A percentile compares a stretch with the other conserved stretches of the same genome.
Evolutionary conservation across 2,113 vertebrate genomes (phyloP).

Genomic region (Sorex araneus): DNA sequence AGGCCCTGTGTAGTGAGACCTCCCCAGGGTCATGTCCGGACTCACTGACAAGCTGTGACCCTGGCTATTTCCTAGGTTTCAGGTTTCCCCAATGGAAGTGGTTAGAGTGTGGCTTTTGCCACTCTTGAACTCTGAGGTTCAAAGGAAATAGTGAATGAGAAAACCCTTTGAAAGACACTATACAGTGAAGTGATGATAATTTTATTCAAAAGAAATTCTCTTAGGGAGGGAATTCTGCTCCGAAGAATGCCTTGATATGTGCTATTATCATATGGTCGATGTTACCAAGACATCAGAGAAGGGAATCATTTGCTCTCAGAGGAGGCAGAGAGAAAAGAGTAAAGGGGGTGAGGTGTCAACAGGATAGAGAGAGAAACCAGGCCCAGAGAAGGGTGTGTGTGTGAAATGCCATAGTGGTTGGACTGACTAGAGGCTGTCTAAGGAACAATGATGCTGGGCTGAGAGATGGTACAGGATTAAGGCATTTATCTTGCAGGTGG

Average conservation of each 20-base stretch:
- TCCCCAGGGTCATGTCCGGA: neutral
- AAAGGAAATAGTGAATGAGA: neutral
- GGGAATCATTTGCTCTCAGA: neutral
- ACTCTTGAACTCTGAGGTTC: conserved; percentile 40
- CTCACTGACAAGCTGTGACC: neutral
- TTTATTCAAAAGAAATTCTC: conserved; percentile 5
- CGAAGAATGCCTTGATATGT: neutral
- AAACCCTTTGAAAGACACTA: neutral
- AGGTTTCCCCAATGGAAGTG: neutral
- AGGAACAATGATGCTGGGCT: neutral
- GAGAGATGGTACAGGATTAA: no score
- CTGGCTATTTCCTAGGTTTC: neutral
- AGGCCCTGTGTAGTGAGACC: neutral
- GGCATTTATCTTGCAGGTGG: neutral
- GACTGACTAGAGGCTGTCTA: neutral
- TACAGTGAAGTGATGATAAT: neutral
- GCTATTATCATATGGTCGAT: neutral
- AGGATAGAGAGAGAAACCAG: neutral
- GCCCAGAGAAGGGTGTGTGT: no score
- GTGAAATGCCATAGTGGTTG: neutral
- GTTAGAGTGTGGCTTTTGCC: conserved; percentile 34
- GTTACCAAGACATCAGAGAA: neutral
- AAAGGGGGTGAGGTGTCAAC: neutral
- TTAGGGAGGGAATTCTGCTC: conserved; percentile 1
- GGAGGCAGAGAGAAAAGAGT: neutral